phyloP scores from a whole-genome alignment of 2,888 invertebrate species.

The Rhingia campestris region DNA sequence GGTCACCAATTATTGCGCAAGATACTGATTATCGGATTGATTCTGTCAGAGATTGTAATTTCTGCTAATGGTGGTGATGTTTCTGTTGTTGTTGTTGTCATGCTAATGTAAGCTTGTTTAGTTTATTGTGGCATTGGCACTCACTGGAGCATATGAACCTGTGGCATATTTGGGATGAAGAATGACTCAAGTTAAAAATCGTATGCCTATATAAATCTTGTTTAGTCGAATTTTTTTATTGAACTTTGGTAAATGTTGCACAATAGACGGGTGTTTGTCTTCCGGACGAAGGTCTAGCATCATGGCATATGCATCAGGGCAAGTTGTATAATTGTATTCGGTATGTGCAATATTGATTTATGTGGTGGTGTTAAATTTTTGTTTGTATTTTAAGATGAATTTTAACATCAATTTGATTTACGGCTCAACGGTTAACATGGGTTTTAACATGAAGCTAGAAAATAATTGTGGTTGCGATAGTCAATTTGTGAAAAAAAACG shows the following conservation, averaged over 20 bases:
- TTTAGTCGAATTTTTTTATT: neutral
- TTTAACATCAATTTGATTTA: too few relatives aligned
- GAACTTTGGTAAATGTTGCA: neutral
- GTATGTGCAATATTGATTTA: too few relatives aligned
- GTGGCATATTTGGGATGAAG: neutral
- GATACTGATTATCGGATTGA: constrained; percentile 48
- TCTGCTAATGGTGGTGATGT: neutral
- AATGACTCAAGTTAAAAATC: neutral
- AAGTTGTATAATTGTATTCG: neutral
- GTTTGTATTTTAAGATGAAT: too few relatives aligned
- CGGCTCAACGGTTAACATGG: too few relatives aligned
- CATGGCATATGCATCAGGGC: neutral
- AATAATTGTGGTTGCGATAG: too few relatives aligned
- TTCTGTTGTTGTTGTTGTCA: constrained; percentile 9
- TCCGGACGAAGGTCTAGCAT: neutral
- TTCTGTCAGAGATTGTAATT: constrained; percentile 21
- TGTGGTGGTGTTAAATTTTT: too few relatives aligned
- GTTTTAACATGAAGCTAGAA: too few relatives aligned
- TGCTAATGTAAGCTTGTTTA: constrained; percentile 51
- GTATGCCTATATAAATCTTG: neutral
- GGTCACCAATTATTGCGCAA: constrained; percentile 58
- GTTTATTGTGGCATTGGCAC: constrained; percentile 15
- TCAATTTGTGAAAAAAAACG: too few relatives aligned
- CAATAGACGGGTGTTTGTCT: neutral
- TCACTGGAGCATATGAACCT: neutral